Percentiles rank a stretch among this genome's conserved stretches.
Evolutionary conservation across 2,888 invertebrate species (phyloP).

Genomic region (Zygogramma bicolorata): DNA sequence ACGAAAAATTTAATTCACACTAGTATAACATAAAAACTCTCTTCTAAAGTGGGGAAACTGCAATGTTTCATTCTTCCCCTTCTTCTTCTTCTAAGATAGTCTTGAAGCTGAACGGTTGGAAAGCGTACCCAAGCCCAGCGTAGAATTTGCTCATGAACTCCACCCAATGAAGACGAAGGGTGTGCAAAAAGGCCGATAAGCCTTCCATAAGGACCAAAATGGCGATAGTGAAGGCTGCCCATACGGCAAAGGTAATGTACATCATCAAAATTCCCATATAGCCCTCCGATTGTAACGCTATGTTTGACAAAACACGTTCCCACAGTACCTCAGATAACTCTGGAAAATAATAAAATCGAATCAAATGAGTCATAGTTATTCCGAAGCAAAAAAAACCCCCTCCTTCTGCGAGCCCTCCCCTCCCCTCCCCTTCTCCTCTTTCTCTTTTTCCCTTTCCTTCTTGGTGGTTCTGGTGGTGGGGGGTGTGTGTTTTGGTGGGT

Average conservation of each 20-base stretch:
- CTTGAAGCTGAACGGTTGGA: conserved; percentile 89
- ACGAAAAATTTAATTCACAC: not conserved
- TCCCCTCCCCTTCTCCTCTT: no score
- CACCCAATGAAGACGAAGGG: conserved; percentile 90
- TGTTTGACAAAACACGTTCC: conserved; percentile 55
- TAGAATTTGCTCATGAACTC: conserved; percentile 91
- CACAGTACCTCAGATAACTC: conserved; percentile 60
- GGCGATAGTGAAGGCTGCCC: conserved; percentile 85
- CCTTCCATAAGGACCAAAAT: conserved; percentile 93
- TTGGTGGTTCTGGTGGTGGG: no score
- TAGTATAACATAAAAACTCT: not conserved
- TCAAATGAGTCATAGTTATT: no score
- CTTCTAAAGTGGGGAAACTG: not conserved
- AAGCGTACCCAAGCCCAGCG: conserved; percentile 83
- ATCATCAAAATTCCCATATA: conserved; percentile 69
- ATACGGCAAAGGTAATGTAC: conserved; percentile 78
- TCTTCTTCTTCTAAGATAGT: conserved; percentile 73
- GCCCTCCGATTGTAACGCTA: conserved; percentile 53
- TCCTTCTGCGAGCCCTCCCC: no score
- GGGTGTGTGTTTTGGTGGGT: no score
- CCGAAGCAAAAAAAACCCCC: no score
- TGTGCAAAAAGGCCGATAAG: conserved; percentile 89
- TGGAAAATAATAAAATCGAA: conserved; percentile 47
- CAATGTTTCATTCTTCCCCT: conserved; percentile 29
- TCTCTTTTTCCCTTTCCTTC: no score